These are phyloP conservation scores for Mustela erminea DNA, from an alignment of 2,797 vertebrate genomes.

Conservation along the genomic window DNA sequence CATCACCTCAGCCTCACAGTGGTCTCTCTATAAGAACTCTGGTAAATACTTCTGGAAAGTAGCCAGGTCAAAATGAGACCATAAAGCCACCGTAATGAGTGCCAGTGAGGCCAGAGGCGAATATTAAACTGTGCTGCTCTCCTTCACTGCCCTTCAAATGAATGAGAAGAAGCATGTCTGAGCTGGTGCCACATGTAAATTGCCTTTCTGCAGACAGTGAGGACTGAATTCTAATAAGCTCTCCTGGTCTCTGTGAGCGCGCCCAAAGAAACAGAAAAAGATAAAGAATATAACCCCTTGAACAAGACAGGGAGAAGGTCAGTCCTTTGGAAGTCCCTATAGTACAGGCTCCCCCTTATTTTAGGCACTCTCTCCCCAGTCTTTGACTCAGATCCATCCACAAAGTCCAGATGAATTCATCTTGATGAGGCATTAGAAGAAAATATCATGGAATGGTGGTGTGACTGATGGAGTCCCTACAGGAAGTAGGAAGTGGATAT, in stretches of 20 bases:
- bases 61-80: conserved; percentile 50
- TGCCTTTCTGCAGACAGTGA: conserved; percentile 68
- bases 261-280: conserved; percentile 40
- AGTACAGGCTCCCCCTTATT: neutral
- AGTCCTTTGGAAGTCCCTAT: neutral
- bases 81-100: conserved; percentile 49
- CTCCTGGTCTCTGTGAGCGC: conserved; percentile 23
- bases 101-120: neutral
- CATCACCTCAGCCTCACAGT: neutral
- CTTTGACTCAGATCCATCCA: neutral
- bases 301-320: neutral
- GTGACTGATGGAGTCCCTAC: too few relatives aligned
- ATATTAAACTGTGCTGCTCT: conserved; percentile 54
- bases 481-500: neutral
- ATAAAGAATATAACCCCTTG: conserved; percentile 18
- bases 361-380: neutral
- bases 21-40: conserved; percentile 7
- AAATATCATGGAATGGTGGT: neutral
- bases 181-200: conserved; percentile 76
- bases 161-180: conserved; percentile 75
- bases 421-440: neutral
- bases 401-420: neutral
- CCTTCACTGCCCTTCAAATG: conserved; percentile 73
- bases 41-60: conserved; percentile 59
- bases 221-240: conserved; percentile 70